phyloP scores from a whole-genome alignment of 2,888 invertebrate species.

The Norana najaformis region DNA sequence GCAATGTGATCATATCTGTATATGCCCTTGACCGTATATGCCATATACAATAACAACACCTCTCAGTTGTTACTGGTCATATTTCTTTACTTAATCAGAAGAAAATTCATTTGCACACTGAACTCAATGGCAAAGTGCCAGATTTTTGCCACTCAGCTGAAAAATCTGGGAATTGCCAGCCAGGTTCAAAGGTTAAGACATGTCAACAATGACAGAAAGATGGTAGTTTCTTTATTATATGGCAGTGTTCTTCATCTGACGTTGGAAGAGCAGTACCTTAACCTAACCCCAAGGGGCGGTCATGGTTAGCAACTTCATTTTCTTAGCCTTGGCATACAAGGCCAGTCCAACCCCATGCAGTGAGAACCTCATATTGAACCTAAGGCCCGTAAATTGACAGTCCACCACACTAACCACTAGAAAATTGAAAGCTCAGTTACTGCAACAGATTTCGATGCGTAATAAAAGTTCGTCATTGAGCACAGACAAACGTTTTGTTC shows the following conservation, averaged over 20 bases:
- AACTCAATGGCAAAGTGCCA: too few species aligned
- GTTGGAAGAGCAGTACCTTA: neutral
- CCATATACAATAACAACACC: neutral
- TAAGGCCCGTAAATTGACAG: too few species aligned
- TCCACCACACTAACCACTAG: neutral
- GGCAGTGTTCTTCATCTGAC: neutral
- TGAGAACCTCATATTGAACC: too few species aligned
- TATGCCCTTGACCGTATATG: neutral
- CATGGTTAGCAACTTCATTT: neutral
- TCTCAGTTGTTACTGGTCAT: neutral
- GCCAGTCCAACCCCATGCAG: too few species aligned
- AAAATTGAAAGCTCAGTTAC: too few species aligned
- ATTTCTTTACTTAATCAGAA: neutral
- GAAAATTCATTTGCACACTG: conserved; percentile 1
- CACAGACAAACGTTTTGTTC: too few species aligned
- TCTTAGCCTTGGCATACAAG: neutral
- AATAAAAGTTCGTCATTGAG: too few species aligned
- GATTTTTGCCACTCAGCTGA: neutral
- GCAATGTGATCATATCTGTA: too few species aligned
- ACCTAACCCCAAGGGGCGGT: neutral
- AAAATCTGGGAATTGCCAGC: neutral
- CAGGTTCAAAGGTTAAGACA: neutral
- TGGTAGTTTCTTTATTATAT: too few species aligned
- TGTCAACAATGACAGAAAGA: neutral
- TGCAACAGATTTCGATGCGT: too few species aligned